Conservation (phyloP, 37 sponge, comb jelly and placozoan genomes). For the Petrosia ficiformis region DNA sequence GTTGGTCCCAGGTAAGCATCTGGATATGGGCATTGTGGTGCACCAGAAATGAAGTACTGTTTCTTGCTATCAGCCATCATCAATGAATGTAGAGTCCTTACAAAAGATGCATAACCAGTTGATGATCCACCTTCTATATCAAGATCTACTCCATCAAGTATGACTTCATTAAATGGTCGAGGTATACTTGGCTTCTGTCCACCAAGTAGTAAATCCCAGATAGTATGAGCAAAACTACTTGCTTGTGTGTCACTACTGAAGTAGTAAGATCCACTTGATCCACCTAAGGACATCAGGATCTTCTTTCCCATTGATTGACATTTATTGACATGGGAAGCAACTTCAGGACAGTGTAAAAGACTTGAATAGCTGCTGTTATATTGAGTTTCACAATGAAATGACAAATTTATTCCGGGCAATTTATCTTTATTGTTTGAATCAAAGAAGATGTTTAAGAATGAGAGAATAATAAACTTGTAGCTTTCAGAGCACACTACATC, state of each 20-base stretch:
- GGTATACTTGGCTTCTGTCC: background rate
- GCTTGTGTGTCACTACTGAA: background rate
- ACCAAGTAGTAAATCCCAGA: background rate
- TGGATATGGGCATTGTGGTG: background rate
- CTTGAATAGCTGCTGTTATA: background rate
- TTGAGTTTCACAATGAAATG: background rate
- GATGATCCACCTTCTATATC: background rate
- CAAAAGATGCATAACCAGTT: background rate
- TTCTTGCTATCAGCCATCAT: background rate
- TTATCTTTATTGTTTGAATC: background rate
- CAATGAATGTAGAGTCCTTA: background rate
- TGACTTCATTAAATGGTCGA: background rate
- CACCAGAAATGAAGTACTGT: background rate
- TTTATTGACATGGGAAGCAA: background rate
- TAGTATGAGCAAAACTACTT: background rate
- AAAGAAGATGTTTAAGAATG: background rate
- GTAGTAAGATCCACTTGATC: background rate
- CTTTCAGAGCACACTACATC: background rate
- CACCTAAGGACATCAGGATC: background rate
- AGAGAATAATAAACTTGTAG: background rate
- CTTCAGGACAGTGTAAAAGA: background rate
- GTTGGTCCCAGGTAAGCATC: background rate
- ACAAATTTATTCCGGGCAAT: background rate
- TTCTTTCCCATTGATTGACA: background rate
- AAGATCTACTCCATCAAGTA: background rate